Conservation (phyloP, 2,888 invertebrate species). For the Aphrophora alni region DNA sequence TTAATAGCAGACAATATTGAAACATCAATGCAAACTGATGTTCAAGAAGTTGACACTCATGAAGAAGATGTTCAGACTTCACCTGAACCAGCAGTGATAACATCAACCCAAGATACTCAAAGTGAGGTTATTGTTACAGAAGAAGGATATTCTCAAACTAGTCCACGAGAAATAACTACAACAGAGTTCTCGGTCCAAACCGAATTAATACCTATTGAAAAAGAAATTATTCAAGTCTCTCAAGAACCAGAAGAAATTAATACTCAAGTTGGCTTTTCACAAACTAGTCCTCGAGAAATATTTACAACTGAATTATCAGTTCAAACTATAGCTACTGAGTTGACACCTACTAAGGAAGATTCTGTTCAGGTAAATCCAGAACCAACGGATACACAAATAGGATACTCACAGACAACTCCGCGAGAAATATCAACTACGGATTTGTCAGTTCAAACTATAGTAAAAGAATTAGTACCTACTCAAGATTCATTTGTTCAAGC, state of each 20-base stretch:
- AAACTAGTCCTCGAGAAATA: slow-evolving; percentile 59
- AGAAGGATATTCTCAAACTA: slow-evolving; percentile 24
- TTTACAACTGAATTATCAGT: slow-evolving; percentile 33
- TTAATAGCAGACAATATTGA: slow-evolving; percentile 33
- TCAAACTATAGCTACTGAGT: slow-evolving; percentile 52
- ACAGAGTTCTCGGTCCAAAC: slow-evolving; percentile 10
- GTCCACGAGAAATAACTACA: slow-evolving; percentile 14
- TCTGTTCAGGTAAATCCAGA: slow-evolving; percentile 21
- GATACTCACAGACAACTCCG: neutral
- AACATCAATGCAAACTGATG: slow-evolving; percentile 30
- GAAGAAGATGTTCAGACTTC: slow-evolving; percentile 37
- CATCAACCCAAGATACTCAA: slow-evolving; percentile 22
- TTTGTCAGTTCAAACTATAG: slow-evolving; percentile 20
- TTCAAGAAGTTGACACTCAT: slow-evolving; percentile 19
- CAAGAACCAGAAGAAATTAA: slow-evolving; percentile 25
- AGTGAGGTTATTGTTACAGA: slow-evolving; percentile 13
- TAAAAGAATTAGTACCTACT: slow-evolving; percentile 53
- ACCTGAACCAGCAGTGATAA: slow-evolving; percentile 35
- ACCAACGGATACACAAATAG: neutral
- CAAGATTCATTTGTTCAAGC: slow-evolving; percentile 55
- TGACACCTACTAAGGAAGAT: slow-evolving; percentile 24
- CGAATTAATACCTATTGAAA: slow-evolving; percentile 27
- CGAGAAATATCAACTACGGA: neutral
- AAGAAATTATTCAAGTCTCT: slow-evolving; percentile 24
- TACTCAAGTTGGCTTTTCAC: slow-evolving; percentile 57